These are phyloP conservation scores for Meloe dianella DNA, from an alignment of 2,888 invertebrate species.

Conservation along the genomic window DNA sequence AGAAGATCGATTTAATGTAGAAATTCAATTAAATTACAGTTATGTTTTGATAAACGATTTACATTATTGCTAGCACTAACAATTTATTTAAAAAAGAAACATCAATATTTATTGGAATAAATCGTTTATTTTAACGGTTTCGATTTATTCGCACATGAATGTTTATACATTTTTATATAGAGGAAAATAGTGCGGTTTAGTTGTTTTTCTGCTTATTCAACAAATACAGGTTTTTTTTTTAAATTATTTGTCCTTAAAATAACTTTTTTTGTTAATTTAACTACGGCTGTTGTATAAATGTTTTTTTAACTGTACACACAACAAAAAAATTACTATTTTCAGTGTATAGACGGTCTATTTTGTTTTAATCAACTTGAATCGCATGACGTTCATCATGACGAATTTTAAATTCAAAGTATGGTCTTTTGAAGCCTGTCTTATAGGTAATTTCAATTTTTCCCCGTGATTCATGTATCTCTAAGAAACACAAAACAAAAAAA, in stretches of 20 bases:
- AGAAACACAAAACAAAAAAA: neutral
- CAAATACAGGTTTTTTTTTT: neutral
- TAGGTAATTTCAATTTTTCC: neutral
- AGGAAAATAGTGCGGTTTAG: neutral
- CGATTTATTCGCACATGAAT: neutral
- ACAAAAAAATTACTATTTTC: neutral
- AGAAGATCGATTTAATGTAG: neutral
- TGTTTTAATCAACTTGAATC: neutral
- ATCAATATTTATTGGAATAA: neutral
- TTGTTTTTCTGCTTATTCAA: neutral
- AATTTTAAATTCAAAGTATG: no score
- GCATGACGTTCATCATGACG: no score
- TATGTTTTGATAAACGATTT: neutral
- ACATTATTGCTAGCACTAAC: neutral
- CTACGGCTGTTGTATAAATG: neutral
- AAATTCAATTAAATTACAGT: constrained; percentile 5
- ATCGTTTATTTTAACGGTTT: neutral
- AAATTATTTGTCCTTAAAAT: neutral
- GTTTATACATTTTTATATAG: no score
- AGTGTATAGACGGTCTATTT: neutral
- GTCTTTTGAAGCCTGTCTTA: no score
- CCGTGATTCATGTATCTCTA: neutral
- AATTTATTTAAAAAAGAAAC: neutral
- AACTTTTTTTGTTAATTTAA: neutral
- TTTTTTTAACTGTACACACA: neutral